Evolutionary conservation across 2,888 invertebrate species (phyloP), one percentile per base, ranked within the genome.

Genomic region (Stictocephala bisonia): DNA sequence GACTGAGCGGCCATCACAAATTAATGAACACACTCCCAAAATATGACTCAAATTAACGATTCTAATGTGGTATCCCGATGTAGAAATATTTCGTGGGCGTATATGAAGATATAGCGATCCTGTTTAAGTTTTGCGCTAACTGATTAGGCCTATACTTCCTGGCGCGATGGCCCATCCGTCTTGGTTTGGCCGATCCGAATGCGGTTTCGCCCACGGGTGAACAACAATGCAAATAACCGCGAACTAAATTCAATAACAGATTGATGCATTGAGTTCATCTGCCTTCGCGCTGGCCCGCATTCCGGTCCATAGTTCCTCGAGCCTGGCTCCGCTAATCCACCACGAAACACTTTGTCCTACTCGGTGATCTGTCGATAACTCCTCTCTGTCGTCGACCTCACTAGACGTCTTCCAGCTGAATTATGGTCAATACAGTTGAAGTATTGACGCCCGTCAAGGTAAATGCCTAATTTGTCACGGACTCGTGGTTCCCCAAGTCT

Each of bases 11-110:
- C 22, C 29, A 31, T 22, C 68, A 20, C 20, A 22, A 35, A 69
- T 69, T 69, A 69, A 69, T 69, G 69, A 69, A 24, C 53, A 20
- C 51, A 27, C n/a, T 20, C 41, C 69, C 41, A 26, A 69, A 69
- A 69, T 53, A 53, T 53, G 69, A 69, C 69, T 35, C 69, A 69
- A 69, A 69, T 69, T 69, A 69, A 69, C 69, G 69, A 69, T 26
- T 53, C 69, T 22, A 40, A 60, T 40, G 35, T 40, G 60, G n/a
- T 35, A 22, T 40, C 60, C 35, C 35, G 60, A 60, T 35, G 60
- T 31, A 15, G 40, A 60, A 60, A 60, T 22, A 60, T 60, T 60
- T 60, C 27, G 60, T 60, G 60, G 60, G 60, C 60, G 40, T 6
- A 20, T 15, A 18, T 6, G 60, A 40, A 50, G n/a, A n/a, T n/a